Evolutionary conservation across 2,113 vertebrate genomes (phyloP), one percentile per base, ranked within the genome.

Genomic region (Budorcas taxicolor): DNA sequence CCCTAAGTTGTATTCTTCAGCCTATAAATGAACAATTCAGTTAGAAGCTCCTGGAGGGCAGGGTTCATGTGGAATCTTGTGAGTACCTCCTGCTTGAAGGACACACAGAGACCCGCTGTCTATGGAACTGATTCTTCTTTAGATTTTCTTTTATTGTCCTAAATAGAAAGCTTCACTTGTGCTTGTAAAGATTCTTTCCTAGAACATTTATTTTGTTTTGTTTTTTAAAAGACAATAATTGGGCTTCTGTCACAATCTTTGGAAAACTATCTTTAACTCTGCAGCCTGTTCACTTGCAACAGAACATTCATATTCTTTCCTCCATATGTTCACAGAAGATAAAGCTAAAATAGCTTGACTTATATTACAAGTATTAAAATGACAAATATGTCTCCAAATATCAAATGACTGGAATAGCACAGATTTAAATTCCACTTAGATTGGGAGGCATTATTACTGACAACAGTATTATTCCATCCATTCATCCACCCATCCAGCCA

Each of bases 131-230:
- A 21, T 57, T 71, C 40, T 87, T 92, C 62, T 84, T 53, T 58
- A 58, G 50, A 82, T 91, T 96, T 83, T 87, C 91, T 87, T 87
- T 95, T 74, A 80, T 94, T 95, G 78, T 87, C 50, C 82, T 94
- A 78, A 76, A 87, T 83, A 94, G 95, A 97, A 94, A 95, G 96
- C 82, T 91, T 55, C 40, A 43, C 33, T 87, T 94, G 57, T 89
- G 94, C 96, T 97, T 89, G 29, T 93, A 82, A 97, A 90, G 86
- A 94, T 93, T 96, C 93, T 95, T 98, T 97, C 95, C 67, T 92
- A 89, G 96, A 97, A 97, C 90, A 97, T 95, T 98, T 97, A 93
- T 97, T 97, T 98, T 97, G 89, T 97, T 92, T 97, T 97, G 86
- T 96, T 95, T 95, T 89, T 84, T 76, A 93, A 97, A 96, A 93